phyloP scores from a whole-genome alignment of 2,113 vertebrate genomes.

The Upupa epops region DNA sequence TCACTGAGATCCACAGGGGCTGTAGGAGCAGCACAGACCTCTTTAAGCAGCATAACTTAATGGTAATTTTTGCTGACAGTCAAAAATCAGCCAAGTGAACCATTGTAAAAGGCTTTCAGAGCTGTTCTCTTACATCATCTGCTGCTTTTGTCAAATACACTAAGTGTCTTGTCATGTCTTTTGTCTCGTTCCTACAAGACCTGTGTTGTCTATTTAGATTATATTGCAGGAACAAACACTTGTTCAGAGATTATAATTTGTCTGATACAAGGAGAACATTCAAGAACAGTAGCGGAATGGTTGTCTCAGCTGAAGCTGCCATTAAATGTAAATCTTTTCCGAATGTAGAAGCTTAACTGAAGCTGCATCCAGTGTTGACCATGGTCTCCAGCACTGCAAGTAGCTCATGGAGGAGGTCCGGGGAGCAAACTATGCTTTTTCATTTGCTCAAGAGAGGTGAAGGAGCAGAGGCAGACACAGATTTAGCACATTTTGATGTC shows the following conservation, averaged over 20 bases:
- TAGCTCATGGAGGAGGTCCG: neutral
- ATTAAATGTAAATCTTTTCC: fast-evolving
- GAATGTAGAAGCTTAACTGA: neutral
- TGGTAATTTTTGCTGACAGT: slow-evolving; percentile 44
- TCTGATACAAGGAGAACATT: neutral
- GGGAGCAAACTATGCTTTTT: neutral
- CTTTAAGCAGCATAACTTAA: neutral
- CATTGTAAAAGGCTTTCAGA: slow-evolving; percentile 39
- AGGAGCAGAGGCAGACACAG: neutral
- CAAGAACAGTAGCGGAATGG: neutral
- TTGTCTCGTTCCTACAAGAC: neutral
- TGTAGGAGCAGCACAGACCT: neutral
- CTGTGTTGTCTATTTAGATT: slow-evolving; percentile 6
- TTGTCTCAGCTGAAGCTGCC: neutral
- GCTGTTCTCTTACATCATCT: slow-evolving; percentile 4
- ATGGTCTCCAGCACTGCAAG: neutral
- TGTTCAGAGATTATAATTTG: neutral
- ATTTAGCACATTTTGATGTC: neutral
- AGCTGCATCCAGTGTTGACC: neutral
- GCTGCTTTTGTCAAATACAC: slow-evolving; percentile 1
- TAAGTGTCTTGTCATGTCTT: neutral
- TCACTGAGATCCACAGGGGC: neutral
- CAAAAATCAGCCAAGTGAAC: slow-evolving; percentile 31
- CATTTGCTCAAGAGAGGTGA: neutral
- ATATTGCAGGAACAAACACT: neutral